Evolutionary conservation across 2,113 vertebrate species (phyloP), one percentile per base, ranked within the genome.

Genomic region (Brachyistius frenatus): DNA sequence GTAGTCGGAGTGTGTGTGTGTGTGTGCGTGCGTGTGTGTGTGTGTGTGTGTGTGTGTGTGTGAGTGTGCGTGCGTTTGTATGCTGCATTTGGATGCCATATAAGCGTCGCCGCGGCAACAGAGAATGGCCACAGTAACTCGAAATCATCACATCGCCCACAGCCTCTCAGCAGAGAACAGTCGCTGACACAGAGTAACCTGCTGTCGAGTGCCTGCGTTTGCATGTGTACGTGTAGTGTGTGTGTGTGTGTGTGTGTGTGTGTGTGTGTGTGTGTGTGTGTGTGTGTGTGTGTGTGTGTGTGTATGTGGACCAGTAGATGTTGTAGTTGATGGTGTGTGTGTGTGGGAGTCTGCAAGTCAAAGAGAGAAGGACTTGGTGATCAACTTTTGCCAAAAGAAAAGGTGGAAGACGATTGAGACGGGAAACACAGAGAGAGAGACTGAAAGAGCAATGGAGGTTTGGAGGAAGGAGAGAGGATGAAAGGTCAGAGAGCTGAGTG

Each of bases 171-270:
- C 81, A 79, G 85, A 82, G 88, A 87, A 76, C 86, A 86, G 85
- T 63, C 55, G 37, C 78, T 90, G 86, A 86, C 90, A 88, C 73
- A 85, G 78, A 90, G 86, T 88, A 86, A 88, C 81, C 90, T 84
- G 58, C 83, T 78, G 77, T 68, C 10, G 65, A 75, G 62, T 62
- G 23, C 23, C 69, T 66, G 55, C 35, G n/a, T 35, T 37, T 47
- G 62, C 58, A 46, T 69, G 35, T 68, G 30, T 46, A 5, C 11
- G 10, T 32, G n/a, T 7, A 32, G 14, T 39, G 50, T 32, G n/a
- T 71, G 37, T 66, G 61, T 52, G 52, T 71, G 7, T 54, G 60
- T 35, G 61, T 53, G 3, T 1, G 60, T 32, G 3, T 5, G 33
- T 54, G 72, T 46, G 61, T 35, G 44, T 66, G 13, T 44, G 53